phyloP scores from a whole-genome alignment of 1,140 invertebrate species.

The Lepidurus couesii region DNA sequence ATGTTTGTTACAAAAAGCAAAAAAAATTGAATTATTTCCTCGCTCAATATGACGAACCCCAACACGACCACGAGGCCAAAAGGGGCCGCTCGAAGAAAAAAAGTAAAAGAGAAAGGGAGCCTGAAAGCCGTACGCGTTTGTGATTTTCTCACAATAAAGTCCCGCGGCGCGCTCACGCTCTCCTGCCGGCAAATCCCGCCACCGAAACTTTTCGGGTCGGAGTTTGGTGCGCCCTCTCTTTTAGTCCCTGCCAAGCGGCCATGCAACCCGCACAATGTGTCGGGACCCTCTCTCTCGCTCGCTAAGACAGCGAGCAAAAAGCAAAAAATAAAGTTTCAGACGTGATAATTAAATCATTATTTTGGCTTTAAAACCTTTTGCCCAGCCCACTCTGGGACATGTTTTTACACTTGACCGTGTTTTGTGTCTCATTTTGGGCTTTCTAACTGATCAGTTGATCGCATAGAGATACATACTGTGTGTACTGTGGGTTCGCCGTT shows the following conservation, averaged over 20 bases:
- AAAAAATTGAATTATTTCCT: no score
- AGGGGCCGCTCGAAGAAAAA: not conserved
- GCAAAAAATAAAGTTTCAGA: no score
- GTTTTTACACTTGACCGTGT: no score
- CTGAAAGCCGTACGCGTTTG: not conserved
- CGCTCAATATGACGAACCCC: not conserved
- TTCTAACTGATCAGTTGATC: no score
- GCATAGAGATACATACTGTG: no score
- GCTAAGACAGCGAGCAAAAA: not conserved
- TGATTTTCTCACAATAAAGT: slow-evolving; percentile 6
- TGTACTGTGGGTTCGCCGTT: no score
- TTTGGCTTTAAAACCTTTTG: no score
- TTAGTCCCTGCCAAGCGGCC: slow-evolving; percentile 17
- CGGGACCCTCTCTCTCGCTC: not conserved
- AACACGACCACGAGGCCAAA: not conserved
- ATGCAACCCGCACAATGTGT: slow-evolving; percentile 7
- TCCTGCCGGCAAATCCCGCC: slow-evolving; percentile 8
- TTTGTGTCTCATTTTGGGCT: no score
- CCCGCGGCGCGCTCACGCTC: slow-evolving; percentile 19
- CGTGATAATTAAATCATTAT: no score
- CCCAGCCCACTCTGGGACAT: no score
- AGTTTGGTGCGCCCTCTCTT: not conserved
- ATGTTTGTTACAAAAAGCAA: no score
- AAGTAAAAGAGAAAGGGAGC: not conserved
- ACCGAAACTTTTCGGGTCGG: not conserved